phyloP scores from a whole-genome alignment of 2,113 vertebrate species.

The Menura novaehollandiae region DNA sequence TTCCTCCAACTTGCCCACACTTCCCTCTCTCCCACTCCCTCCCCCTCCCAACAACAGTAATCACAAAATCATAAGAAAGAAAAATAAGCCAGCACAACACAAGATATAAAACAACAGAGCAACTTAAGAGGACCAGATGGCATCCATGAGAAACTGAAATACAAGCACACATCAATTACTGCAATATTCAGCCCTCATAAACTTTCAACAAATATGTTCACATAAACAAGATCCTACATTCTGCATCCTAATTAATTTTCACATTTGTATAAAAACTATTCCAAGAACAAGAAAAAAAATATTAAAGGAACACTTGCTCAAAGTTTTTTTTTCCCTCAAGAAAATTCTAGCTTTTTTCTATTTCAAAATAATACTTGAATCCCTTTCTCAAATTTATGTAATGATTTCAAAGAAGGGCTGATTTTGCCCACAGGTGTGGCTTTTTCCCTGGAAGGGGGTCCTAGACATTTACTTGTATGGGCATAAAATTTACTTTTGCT shows the following conservation, averaged over 20 bases:
- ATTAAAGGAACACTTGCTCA: not conserved
- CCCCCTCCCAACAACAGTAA: not conserved
- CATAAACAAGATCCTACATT: constrained; percentile 26
- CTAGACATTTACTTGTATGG: not conserved
- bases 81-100: not conserved
- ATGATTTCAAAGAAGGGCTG: not conserved
- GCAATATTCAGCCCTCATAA: constrained; percentile 41
- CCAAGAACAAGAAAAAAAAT: not conserved
- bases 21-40: constrained; percentile 19
- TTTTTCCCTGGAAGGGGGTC: not conserved
- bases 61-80: not conserved
- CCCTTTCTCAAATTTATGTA: not conserved
- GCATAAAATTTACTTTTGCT: not conserved
- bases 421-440: not conserved
- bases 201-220: constrained; percentile 50
- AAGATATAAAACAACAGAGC: constrained; percentile 9
- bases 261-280: constrained; percentile 17
- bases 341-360: not conserved
- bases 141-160: constrained; percentile 23
- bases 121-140: constrained; percentile 31
- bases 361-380: not conserved
- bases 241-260: constrained; percentile 43
- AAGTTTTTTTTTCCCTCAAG: not conserved
- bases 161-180: constrained; percentile 25
- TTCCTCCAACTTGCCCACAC: not conserved